Evolutionary conservation across 2,888 invertebrate species (phyloP).

Genomic region (Ormyrus nitidulus): DNA sequence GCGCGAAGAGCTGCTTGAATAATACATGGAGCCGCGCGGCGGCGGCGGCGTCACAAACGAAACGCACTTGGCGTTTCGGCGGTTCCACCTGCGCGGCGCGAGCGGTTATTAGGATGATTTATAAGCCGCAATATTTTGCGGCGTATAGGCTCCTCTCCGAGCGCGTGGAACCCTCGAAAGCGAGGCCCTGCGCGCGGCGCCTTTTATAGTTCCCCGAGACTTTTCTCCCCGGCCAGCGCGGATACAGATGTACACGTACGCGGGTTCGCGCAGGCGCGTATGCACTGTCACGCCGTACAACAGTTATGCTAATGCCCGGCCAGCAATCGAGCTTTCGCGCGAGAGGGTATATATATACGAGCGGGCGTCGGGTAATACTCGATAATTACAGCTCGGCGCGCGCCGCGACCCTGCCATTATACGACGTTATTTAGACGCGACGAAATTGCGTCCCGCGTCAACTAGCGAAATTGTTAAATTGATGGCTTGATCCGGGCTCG

Average conservation of each 20-base stretch:
- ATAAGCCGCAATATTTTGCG: not conserved
- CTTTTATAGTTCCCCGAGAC: too few species aligned
- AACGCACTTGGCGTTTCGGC: constrained; percentile 20
- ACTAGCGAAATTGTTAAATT: constrained; percentile 54
- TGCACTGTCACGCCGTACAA: not conserved
- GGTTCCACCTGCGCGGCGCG: constrained; percentile 12
- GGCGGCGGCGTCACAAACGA: constrained; percentile 39
- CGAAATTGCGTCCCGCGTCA: constrained; percentile 39
- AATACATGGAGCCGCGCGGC: constrained; percentile 31
- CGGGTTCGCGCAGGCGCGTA: not conserved
- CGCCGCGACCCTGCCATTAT: not conserved
- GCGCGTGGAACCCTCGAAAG: not conserved
- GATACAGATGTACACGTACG: not conserved
- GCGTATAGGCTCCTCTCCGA: too few species aligned
- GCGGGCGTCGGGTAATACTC: constrained; percentile 35
- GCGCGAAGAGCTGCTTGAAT: constrained; percentile 48
- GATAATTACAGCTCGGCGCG: constrained; percentile 43
- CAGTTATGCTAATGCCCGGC: constrained; percentile 52
- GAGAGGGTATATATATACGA: not conserved
- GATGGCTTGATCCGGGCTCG: constrained; percentile 45
- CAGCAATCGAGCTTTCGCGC: constrained; percentile 21
- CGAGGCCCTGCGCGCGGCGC: not conserved
- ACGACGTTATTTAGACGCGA: constrained; percentile 30
- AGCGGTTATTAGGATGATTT: constrained; percentile 53
- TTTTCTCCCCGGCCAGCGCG: too few species aligned